Base-by-base conservation (phyloP, 2,113 vertebrate species). In the Phodopus roborovskii region DNA sequence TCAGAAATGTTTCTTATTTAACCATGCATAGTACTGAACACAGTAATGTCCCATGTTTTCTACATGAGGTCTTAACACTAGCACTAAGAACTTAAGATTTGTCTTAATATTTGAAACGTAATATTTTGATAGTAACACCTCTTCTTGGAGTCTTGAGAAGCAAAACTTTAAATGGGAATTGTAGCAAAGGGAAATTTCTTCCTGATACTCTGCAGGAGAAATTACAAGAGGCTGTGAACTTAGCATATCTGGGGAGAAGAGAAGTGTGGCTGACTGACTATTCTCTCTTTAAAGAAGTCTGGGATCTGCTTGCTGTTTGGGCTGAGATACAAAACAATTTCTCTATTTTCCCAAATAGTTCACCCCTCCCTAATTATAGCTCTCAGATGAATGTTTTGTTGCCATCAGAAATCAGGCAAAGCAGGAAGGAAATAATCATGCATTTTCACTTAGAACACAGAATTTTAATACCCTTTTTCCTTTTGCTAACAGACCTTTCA, bases 391-490 rank as follows among this genome's bases (percentile, higher is more conserved):
- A 96, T 98, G 97, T 98, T 98, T 98, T 98, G 98, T 98, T 98
- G 97, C 95, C 89, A 94, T 97, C 97, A 96, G 97, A 98, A 98
- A 98, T 97, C 97, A 98, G 94, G 97, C 95, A 98, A 98, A 98
- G 98, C 98, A 98, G 98, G 97, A 98, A 99, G 98, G 97, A 98
- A 99, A 98, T 98, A 97, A 97, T 98, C 98, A 98, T 96, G 97
- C 96, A 98, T 98, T 98, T 97, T 98, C 97, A 88, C 95, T 98
- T 98, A 98, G 97, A 98, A 98, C 96, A 98, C 91, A 98, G 98
- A 98, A 95, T 97, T 97, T 97, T 97, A 97, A 98, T 97, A 96
- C 97, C 85, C 79, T 58, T 28, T 71, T 97, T 97, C 96, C 98
- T 93, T 96, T 98, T 98, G 95, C 95, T 98, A 98, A 98, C 97